Base-by-base conservation (phyloP, 2,888 invertebrate species). In the Stegophylla sp. region DNA sequence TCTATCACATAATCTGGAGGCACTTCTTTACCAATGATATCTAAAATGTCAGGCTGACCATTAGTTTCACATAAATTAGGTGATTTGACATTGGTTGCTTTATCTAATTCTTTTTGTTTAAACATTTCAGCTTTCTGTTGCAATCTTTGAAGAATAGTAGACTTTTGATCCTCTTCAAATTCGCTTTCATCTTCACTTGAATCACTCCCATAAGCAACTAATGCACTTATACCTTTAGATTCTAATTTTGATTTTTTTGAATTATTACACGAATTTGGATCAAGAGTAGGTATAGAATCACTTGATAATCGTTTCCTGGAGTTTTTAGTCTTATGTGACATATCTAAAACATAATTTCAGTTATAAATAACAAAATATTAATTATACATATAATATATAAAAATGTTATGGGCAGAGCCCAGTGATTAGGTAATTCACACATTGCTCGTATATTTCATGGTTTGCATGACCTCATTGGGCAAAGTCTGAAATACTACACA, bases 81-180 rank as follows among this genome's bases (percentile, higher is more conserved):
- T 26, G 82, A 82, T 83, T 88, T 87, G 10, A 89, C 84, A 26
- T 89, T 89, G 28, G 86, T 86, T 0, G 89, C 89, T 82, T 89
- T 84, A 84, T 89, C 88, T 0, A 89, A 89, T 0, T 89, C 90
- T 0, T 89, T 85, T 83, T 88, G 88, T 84, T 89, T 88, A 81
- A 90, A 84, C 43, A 89, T 83, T 83, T 87, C 88, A 0, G 89
- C 89, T 86, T 89, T 88, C 81, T 88, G 88, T 85, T 88, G 88
- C 53, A 90, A 84, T 84, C 85, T 86, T 82, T 86, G 88, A 87
- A 90, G 88, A 87, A 89, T 89, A 87, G 88, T 88, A 87, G 88
- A 88, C 88, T 88, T 88, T 81, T 87, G 88, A 87, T 88, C 88
- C 15, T 83, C 83, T 26, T 82, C 83, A 75, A 77, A 83, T 20